phyloP scores from a whole-genome alignment of 2,113 vertebrate genomes.

The Hippolais icterina region DNA sequence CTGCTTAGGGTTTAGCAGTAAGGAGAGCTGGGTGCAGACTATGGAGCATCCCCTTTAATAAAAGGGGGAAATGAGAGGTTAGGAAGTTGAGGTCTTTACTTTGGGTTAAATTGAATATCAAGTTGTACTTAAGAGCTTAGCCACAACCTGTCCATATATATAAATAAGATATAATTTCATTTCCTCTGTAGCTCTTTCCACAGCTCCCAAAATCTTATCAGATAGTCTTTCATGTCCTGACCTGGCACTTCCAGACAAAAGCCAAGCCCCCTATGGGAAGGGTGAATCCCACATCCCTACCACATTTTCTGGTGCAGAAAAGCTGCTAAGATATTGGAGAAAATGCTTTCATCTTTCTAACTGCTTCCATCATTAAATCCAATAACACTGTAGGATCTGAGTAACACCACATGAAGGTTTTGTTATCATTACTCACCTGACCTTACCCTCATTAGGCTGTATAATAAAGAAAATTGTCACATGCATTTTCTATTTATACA shows the following conservation, averaged over 20 bases:
- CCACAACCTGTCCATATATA: not conserved
- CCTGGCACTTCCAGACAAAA: not conserved
- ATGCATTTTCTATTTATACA: not conserved
- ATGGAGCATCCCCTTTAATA: not conserved
- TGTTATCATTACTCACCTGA: not conserved
- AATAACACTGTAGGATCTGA: not conserved
- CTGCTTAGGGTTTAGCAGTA: not conserved
- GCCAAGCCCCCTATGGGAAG: not conserved
- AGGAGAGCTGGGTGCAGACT: not conserved
- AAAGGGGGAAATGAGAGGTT: not conserved
- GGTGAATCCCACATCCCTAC: not conserved
- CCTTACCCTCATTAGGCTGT: not conserved
- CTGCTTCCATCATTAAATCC: not conserved
- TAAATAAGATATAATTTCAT: not conserved
- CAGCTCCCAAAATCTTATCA: not conserved
- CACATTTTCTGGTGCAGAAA: not conserved
- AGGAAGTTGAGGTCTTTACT: not conserved
- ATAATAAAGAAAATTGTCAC: not conserved
- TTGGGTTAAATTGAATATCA: not conserved
- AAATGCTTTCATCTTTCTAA: not conserved
- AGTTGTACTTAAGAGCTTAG: not conserved
- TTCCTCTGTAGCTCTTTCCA: not conserved
- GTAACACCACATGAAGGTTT: not conserved
- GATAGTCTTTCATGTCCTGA: not conserved
- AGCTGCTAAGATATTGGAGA: not conserved